Evolutionary conservation across 1,140 invertebrate species (phyloP).

Genomic region (Heliothis virescens): DNA sequence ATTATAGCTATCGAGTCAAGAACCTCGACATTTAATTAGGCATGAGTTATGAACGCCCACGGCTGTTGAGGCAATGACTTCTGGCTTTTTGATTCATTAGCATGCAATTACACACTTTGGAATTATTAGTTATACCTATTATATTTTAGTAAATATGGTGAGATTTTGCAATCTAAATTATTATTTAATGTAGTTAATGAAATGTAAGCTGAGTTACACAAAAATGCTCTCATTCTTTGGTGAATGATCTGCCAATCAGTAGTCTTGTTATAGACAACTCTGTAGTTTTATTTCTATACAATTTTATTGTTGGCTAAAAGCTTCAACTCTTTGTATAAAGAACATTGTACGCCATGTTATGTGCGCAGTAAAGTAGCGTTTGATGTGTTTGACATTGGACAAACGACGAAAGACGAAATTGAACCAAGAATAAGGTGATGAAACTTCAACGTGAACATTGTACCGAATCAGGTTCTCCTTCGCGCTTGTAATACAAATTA

Average conservation of each 20-base stretch:
- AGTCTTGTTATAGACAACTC: slow-evolving; percentile 1
- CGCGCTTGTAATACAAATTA: slow-evolving; percentile 15
- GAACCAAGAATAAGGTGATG: slow-evolving; percentile 5
- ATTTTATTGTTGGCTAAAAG: slow-evolving; percentile 18
- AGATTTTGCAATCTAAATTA: slow-evolving; percentile 45
- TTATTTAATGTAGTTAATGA: not conserved
- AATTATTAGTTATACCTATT: too few relatives aligned
- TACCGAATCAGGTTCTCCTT: slow-evolving; percentile 16
- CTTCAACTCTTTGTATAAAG: not conserved
- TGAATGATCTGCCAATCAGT: slow-evolving; percentile 4
- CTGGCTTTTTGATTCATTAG: slow-evolving; percentile 69
- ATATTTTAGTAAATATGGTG: slow-evolving; percentile 41
- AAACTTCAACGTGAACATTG: not conserved
- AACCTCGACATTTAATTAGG: slow-evolving; percentile 80
- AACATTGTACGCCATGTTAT: slow-evolving; percentile 50
- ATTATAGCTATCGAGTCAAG: slow-evolving; percentile 67
- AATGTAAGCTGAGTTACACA: slow-evolving; percentile 10
- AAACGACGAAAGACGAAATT: slow-evolving; percentile 9
- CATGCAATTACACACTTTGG: slow-evolving; percentile 55
- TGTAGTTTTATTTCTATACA: not conserved
- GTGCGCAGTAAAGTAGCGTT: slow-evolving; percentile 12
- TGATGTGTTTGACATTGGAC: slow-evolving; percentile 26
- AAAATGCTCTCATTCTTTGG: not conserved
- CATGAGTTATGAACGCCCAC: slow-evolving; percentile 80
- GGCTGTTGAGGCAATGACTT: slow-evolving; percentile 70